Conservation (phyloP, 2,888 invertebrate species). For the Syritta pipiens region DNA sequence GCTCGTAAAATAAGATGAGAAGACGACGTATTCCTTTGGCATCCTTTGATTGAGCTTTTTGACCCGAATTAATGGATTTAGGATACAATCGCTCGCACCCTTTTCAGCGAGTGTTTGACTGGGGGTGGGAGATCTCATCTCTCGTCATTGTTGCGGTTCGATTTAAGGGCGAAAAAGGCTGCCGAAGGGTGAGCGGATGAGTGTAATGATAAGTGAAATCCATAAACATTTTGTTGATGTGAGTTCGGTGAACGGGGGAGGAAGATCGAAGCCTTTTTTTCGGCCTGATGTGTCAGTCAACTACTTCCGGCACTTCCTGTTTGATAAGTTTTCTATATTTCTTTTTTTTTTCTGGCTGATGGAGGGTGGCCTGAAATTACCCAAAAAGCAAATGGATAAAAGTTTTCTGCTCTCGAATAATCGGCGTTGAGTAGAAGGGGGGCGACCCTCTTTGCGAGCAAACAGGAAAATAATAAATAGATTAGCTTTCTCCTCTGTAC, state of each 20-base stretch:
- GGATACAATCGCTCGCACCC: constrained; percentile 11
- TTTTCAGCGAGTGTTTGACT: background rate
- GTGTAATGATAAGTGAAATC: constrained; percentile 19
- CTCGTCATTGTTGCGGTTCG: constrained; percentile 40
- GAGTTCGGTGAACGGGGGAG: too few relatives aligned
- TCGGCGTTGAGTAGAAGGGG: constrained; percentile 5
- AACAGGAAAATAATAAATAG: constrained; percentile 3
- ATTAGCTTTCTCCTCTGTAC: too few relatives aligned
- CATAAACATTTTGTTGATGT: background rate
- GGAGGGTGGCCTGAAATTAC: constrained; percentile 18
- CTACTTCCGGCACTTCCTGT: constrained; percentile 1
- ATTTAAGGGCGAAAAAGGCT: too few relatives aligned
- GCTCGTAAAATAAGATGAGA: constrained; percentile 49
- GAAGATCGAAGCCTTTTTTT: too few relatives aligned
- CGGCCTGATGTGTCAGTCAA: too few relatives aligned
- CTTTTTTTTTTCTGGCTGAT: too few relatives aligned
- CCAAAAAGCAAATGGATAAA: constrained; percentile 21
- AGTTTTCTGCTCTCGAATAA: constrained; percentile 16
- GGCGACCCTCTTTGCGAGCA: background rate
- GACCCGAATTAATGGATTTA: constrained; percentile 58
- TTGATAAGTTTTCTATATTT: constrained; percentile 1
- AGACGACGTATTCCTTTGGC: constrained; percentile 54
- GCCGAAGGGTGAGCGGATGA: background rate
- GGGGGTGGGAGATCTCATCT: background rate
- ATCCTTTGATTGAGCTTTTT: constrained; percentile 59